Percentiles rank a stretch among this genome's conserved stretches.
phyloP scores from a whole-genome alignment of 1,140 invertebrate species.

The Gerris buenoi region DNA sequence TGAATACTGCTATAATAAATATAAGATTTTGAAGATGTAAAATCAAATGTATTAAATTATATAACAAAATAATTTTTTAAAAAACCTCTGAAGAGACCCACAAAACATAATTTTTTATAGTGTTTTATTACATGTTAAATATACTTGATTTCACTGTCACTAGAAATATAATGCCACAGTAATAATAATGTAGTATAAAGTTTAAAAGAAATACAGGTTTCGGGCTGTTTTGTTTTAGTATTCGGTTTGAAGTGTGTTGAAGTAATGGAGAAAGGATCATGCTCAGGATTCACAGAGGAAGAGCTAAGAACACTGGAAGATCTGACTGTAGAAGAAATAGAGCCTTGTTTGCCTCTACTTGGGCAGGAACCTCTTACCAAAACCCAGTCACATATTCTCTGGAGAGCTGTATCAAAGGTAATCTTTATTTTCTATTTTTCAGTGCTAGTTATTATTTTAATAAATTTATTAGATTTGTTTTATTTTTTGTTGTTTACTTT shows the following conservation, averaged over 20 bases:
- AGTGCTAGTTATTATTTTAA: not conserved
- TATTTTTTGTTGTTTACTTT: no score
- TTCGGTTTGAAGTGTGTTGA: constrained; percentile 4
- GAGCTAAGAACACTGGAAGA: not conserved
- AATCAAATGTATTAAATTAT: no score
- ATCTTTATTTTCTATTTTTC: not conserved
- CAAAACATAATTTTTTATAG: no score
- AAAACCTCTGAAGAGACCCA: no score
- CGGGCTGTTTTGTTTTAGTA: not conserved
- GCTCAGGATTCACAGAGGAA: constrained; percentile 2
- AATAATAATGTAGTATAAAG: no score
- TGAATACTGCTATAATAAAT: no score
- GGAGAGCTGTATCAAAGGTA: constrained; percentile 10
- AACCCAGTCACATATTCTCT: constrained; percentile 9
- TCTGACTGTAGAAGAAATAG: not conserved
- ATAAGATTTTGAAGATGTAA: no score
- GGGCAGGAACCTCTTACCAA: constrained; percentile 11
- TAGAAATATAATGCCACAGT: no score
- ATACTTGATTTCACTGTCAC: no score
- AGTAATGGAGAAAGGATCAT: constrained; percentile 9
- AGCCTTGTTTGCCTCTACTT: constrained; percentile 4
- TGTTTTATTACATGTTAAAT: no score
- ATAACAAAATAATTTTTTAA: no score
- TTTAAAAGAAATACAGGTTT: no score
- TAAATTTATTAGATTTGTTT: not conserved